Percentiles rank a stretch among this genome's conserved stretches.
Conservation (phyloP, 2,797 vertebrate genomes). For the Jordanella pulchra region DNA sequence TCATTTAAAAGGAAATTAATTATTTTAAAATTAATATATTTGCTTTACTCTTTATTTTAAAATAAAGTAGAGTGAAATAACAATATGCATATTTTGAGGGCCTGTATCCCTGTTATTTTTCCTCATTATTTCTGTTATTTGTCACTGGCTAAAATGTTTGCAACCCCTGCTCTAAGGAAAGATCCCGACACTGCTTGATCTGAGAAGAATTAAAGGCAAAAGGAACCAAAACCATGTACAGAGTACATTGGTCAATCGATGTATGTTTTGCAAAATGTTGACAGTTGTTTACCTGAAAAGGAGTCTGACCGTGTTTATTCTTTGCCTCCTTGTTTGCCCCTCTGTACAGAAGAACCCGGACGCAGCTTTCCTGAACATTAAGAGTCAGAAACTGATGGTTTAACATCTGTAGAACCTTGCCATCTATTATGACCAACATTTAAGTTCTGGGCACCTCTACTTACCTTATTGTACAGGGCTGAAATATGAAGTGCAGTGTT, state of each 20-base stretch:
- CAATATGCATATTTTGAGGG: too few species aligned
- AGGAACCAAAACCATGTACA: background rate
- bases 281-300: conserved; percentile 85
- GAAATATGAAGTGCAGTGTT: conserved; percentile 92
- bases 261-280: too few species aligned
- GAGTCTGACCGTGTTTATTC: conserved; percentile 90
- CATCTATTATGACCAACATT: conserved; percentile 16
- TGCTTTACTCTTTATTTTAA: too few species aligned
- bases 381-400: conserved; percentile 30
- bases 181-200: background rate
- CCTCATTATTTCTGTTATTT: too few species aligned
- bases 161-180: background rate
- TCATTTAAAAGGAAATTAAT: too few species aligned
- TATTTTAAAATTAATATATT: too few species aligned
- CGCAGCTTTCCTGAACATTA: conserved; percentile 85
- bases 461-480: conserved; percentile 92
- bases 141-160: too few species aligned
- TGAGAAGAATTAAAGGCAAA: background rate
- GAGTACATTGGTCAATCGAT: background rate
- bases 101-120: too few species aligned
- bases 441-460: conserved; percentile 36
- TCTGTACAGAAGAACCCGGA: conserved; percentile 89
- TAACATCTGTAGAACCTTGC: conserved; percentile 18
- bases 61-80: too few species aligned
- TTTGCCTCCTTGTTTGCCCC: conserved; percentile 90